Percentiles rank a stretch among this genome's conserved stretches.
Evolutionary conservation across 2,888 invertebrate species (phyloP).

Genomic region (Branchipolynoe longqiensis): DNA sequence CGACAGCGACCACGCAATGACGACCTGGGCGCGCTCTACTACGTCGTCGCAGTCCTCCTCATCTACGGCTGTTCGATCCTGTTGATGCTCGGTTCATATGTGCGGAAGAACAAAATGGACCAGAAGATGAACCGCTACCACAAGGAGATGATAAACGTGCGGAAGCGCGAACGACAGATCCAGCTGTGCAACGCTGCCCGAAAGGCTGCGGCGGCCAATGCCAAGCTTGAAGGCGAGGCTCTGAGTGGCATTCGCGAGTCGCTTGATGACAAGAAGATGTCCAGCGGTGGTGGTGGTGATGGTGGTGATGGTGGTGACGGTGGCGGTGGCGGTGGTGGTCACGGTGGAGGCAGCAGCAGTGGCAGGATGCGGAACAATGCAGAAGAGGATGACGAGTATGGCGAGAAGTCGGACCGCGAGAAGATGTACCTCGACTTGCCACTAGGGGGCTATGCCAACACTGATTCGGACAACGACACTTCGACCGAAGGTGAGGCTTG

Average conservation of each 20-base stretch:
- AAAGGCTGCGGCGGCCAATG: conserved; percentile 60
- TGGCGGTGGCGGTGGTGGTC: too few relatives aligned
- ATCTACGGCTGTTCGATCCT: conserved; percentile 80
- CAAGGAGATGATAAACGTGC: conserved; percentile 70
- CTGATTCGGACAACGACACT: conserved; percentile 57
- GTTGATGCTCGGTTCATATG: conserved; percentile 81
- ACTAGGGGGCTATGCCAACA: background rate
- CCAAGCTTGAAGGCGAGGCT: background rate
- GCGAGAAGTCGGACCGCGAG: background rate
- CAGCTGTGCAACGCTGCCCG: conserved; percentile 65
- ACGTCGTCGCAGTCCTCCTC: conserved; percentile 80
- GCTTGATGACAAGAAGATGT: background rate
- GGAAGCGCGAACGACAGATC: conserved; percentile 67
- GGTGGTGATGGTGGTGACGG: background rate
- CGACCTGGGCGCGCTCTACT: conserved; percentile 79
- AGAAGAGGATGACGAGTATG: background rate
- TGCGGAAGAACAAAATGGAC: conserved; percentile 80
- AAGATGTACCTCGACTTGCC: conserved; percentile 55
- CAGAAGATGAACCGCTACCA: conserved; percentile 77
- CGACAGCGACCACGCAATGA: conserved; percentile 64
- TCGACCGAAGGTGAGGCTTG: conserved; percentile 21
- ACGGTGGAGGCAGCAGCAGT: too few relatives aligned
- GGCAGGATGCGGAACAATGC: too few relatives aligned
- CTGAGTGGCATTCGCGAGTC: background rate
- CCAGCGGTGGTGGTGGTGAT: background rate